These are phyloP conservation scores for Abscondita cerata DNA, from an alignment of 2,888 invertebrate genomes.

Conservation along the genomic window DNA sequence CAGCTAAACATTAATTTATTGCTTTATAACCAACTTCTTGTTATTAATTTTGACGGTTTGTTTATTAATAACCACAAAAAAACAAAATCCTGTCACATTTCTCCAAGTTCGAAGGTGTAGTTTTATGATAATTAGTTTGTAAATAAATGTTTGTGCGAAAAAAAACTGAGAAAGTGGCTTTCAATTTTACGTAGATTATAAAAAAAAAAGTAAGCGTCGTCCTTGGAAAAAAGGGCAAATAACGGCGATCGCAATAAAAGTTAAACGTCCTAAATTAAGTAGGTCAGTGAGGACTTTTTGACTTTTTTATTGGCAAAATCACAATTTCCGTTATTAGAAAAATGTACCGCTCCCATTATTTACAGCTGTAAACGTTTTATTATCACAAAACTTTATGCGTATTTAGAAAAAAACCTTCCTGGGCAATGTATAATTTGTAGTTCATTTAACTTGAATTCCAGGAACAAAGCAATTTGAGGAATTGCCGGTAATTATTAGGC, in stretches of 20 bases:
- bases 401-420: neutral
- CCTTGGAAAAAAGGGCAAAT: slow-evolving; percentile 7
- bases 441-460: slow-evolving; percentile 12
- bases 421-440: slow-evolving; percentile 1
- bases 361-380: slow-evolving; percentile 5
- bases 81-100: too few relatives aligned
- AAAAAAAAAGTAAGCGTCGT: too few relatives aligned
- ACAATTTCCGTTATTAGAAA: slow-evolving; percentile 5
- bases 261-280: slow-evolving; percentile 8
- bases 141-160: too few relatives aligned
- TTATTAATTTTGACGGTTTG: too few relatives aligned
- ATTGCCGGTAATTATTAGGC: slow-evolving; percentile 11
- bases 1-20: too few relatives aligned
- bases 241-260: slow-evolving; percentile 11
- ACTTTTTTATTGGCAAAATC: slow-evolving; percentile 10
- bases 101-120: too few relatives aligned
- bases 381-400: neutral
- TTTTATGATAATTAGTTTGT: too few relatives aligned
- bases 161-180: neutral
- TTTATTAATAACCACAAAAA: too few relatives aligned
- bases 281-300: slow-evolving; percentile 1
- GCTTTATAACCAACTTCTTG: too few relatives aligned
- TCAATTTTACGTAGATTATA: neutral
- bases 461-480: slow-evolving; percentile 12
- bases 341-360: neutral